Conservation (phyloP, 2,113 vertebrate species). For the Azemiops feae region DNA sequence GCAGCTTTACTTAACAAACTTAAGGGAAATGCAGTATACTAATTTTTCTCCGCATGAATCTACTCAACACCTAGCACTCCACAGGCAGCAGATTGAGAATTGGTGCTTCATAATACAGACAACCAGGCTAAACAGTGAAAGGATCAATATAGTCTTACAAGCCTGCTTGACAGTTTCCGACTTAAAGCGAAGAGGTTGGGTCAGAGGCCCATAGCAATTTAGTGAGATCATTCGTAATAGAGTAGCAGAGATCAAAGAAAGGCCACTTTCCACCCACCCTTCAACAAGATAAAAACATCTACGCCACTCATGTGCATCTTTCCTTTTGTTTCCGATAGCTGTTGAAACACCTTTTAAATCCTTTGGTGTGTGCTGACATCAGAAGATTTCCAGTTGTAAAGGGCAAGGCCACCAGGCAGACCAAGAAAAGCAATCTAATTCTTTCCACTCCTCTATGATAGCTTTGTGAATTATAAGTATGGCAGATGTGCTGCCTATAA, state of each 20-base stretch:
- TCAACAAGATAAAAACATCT: neutral
- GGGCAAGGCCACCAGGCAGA: neutral
- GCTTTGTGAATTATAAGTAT: conserved; percentile 4
- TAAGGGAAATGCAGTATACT: neutral
- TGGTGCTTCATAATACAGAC: neutral
- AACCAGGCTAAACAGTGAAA: neutral
- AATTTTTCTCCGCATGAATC: neutral
- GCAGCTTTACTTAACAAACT: conserved; percentile 9
- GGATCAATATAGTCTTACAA: neutral
- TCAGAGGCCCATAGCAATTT: neutral
- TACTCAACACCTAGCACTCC: neutral
- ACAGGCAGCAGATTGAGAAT: neutral
- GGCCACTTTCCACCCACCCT: neutral
- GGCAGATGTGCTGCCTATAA: neutral
- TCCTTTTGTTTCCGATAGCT: neutral
- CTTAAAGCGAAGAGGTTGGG: neutral
- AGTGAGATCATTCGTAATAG: neutral
- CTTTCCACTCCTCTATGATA: neutral
- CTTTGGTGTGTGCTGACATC: neutral
- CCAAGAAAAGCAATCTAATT: neutral
- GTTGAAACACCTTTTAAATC: neutral
- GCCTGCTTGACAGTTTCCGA: neutral
- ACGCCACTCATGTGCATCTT: neutral
- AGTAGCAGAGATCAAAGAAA: neutral
- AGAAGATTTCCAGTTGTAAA: neutral